Conservation (phyloP, 2,888 invertebrate species). For the Biston stratarius region DNA sequence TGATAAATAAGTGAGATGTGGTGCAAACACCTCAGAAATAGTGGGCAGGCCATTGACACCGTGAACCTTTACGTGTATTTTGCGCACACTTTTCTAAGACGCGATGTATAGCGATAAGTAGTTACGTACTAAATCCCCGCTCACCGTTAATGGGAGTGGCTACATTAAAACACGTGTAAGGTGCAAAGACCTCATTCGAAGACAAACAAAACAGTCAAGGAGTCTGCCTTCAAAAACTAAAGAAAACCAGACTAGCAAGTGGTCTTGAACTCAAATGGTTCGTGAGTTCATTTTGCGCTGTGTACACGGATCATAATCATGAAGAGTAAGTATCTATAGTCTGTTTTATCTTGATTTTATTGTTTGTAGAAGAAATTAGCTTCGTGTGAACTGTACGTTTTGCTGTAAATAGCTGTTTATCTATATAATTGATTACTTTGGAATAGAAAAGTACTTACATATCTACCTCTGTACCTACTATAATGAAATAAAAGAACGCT, state of each 20-base stretch:
- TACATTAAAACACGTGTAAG: conserved; percentile 34
- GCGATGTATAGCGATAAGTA: not conserved
- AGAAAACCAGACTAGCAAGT: conserved; percentile 36
- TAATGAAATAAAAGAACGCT: too few relatives aligned
- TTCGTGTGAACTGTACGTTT: not conserved
- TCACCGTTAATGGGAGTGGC: conserved; percentile 25
- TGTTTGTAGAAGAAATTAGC: conserved; percentile 19
- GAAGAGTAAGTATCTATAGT: not conserved
- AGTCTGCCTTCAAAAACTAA: conserved; percentile 35
- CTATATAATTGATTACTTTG: not conserved
- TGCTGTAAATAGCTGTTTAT: not conserved
- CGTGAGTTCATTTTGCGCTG: conserved; percentile 14
- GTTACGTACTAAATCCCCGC: conserved; percentile 9
- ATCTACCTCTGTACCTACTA: too few relatives aligned
- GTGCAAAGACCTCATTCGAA: conserved; percentile 38
- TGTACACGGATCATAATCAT: conserved; percentile 18
- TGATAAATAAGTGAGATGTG: not conserved
- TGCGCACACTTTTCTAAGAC: conserved; percentile 2
- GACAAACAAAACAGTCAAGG: conserved; percentile 33
- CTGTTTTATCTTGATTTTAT: conserved; percentile 11
- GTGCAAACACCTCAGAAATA: not conserved
- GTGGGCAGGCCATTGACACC: conserved; percentile 19
- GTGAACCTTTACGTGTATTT: conserved; percentile 8
- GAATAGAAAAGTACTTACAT: too few relatives aligned
- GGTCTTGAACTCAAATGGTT: conserved; percentile 33